Percentiles rank a stretch among this genome's conserved stretches.
Evolutionary conservation across 2,113 vertebrate genomes (phyloP).

Genomic region (Pantherophis guttatus): DNA sequence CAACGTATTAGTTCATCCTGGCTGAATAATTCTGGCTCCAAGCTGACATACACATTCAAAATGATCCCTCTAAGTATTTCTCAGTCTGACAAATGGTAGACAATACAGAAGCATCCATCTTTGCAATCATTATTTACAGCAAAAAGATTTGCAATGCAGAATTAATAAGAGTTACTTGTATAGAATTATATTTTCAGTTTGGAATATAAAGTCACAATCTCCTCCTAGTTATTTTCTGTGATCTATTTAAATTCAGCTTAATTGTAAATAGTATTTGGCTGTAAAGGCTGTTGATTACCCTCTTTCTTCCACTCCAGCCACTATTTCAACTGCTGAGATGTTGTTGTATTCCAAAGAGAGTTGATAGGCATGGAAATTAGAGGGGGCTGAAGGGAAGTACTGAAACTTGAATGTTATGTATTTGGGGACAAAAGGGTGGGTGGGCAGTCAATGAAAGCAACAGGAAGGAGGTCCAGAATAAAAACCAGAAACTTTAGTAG

Average conservation of each 20-base stretch:
- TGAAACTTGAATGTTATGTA: slow-evolving; percentile 1
- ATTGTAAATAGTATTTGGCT: background rate
- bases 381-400: background rate
- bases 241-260: background rate
- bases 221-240: background rate
- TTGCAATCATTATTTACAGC: background rate
- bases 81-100: background rate
- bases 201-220: background rate
- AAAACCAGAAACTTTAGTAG: background rate
- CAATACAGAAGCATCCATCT: background rate
- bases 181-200: background rate
- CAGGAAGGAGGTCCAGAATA: background rate
- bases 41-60: background rate
- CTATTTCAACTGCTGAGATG: background rate
- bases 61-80: background rate
- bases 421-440: background rate
- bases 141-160: background rate
- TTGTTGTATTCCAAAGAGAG: background rate
- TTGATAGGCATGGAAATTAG: background rate
- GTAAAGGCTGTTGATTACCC: background rate
- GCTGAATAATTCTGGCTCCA: background rate
- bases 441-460: background rate
- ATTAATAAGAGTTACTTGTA: background rate
- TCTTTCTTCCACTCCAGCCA: background rate
- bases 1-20: background rate